Base-by-base conservation (phyloP, 2,888 invertebrate species). In the Carterocephalus palaemon region DNA sequence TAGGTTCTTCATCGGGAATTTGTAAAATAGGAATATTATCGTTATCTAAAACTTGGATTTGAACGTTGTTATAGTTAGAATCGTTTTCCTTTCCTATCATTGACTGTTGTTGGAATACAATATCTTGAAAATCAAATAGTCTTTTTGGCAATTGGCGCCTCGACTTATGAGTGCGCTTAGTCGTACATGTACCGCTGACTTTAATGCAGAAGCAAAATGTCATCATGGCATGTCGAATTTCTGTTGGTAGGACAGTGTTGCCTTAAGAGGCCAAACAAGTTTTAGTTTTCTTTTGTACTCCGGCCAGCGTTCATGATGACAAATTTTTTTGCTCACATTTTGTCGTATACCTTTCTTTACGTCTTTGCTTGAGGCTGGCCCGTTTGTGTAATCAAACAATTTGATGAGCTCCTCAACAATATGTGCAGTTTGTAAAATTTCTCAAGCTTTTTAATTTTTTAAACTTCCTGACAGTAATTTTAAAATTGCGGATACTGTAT, bases 201-300 rank as follows among this genome's bases (percentile, higher is more conserved):
- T 46, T n/a, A 48, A n/a, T 3, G 48, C 51, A 2, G 40, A 13
- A 6, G 26, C 22, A 32, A 53, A 51, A 32, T 24, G 31, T n/a
- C n/a, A n/a, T n/a, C n/a, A 3, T n/a, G 2, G 33, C 23, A 24
- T 0, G 46, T 53, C 16, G 48, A 50, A 9, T 48, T 40, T 43
- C 24, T 31, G 29, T 54, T 43, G 22, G 54, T 54, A 2, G 47
- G 43, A 16, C 48, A 39, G 24, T 49, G 47, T 29, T 55, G 51
- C 4, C 51, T 13, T 19, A 55, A 47, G 6, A 53, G n/a, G 3
- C 53, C 52, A 33, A 53, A 56, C 7, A 56, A 34, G 37, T 52
- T 53, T n/a, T n/a, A n/a, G n/a, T n/a, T n/a, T n/a, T n/a, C n/a
- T n/a, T 24, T 24, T 8, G 3, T 5, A 39, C 9, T 34, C 26